Base-by-base conservation (phyloP, 2,113 vertebrate genomes). In the Bolborhynchus lineola region DNA sequence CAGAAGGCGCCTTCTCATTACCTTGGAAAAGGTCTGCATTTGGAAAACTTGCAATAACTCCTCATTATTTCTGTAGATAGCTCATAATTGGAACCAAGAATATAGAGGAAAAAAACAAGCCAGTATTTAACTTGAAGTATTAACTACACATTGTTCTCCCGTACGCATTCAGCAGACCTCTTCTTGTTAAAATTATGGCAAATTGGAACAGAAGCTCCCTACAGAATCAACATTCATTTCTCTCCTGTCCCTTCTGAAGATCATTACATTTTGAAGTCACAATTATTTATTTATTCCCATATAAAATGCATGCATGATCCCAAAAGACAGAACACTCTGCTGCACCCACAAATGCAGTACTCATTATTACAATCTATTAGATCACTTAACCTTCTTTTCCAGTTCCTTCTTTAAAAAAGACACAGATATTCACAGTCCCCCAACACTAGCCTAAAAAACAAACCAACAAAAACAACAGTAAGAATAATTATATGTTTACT, bases 221-320 rank as follows among this genome's bases (percentile, higher is more conserved):
- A 95, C 71, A 92, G 91, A 95, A 97, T 95, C 77, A 91, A 63
- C 86, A 82, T 95, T 96, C 81, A 93, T 76, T 92, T 96, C 33
- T 91, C 65, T 86, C 29, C 86, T 78, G 50, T 90, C 89, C 42
- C 16, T 23, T 76, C 75, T 88, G 84, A 93, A 97, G 93, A 89
- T 53, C 65, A 59, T 81, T 95, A 70, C 49, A 88, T 97, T 97
- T 96, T 96, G 75, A 97, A 97, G 85, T 90, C 93, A 97, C 78
- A 96, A 72, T 97, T 96, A 93, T 93, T 97, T 98, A 97, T 97
- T 97, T 97, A 96, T 93, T 70, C 95, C 82, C 82, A 87, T 82
- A 92, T 96, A 96, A 98, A 97, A 97, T 93, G n/a, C 79, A 84
- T 81, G 39, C 85, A 59, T 79, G 75, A 90, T 97, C 82, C 79